Evolutionary conservation across 2,797 vertebrate species (phyloP), one percentile per base, ranked within the genome.

Genomic region (Hyperoplus lanceolatus): DNA sequence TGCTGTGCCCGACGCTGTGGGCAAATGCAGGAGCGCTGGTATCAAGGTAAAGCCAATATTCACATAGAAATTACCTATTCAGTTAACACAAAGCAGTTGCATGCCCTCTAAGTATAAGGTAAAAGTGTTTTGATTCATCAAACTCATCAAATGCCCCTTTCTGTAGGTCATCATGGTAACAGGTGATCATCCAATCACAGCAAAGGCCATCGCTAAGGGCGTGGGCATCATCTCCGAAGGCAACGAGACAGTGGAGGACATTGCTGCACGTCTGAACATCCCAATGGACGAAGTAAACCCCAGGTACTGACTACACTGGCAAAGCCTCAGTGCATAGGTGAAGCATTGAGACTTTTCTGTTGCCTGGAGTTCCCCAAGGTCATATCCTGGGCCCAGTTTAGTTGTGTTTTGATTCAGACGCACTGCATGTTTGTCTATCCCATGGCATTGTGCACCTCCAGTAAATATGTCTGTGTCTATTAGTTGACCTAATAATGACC

Each of bases 211-310:
- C 59, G 98, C 98, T 49, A 99, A 98, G 78, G 97, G 97, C 50
- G 98, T 99, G 0, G 98, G 98, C 16, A 99, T 99, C 88, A 99
- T 99, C 94, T 99, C 98, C 0, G 98, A 99, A 80, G 98, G 98
- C 84, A 99, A 98, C 0, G 98, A 99, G 93, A 99, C 98, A 0
- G 95, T 99, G 2, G 97, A 99, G 83, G 97, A 98, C 90, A 99
- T 99, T 1, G 97, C 97, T 43, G 97, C 97, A 39, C 96, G 97
- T 43, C 95, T 99, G 72, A 99, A 99, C 93, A 98, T 99, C 85
- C 97, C 97, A 0, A 95, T 98, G 77, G 97, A 94, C 68, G 97
- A 99, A 84, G 98, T 99, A 79, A 99, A 99, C 92, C 96, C 97
- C 53, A 98, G 97, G 98, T 99, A 96, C 29, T 0, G 0, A 2